Conservation (phyloP, 1,140 invertebrate genomes). For the Calycopis cecrops region DNA sequence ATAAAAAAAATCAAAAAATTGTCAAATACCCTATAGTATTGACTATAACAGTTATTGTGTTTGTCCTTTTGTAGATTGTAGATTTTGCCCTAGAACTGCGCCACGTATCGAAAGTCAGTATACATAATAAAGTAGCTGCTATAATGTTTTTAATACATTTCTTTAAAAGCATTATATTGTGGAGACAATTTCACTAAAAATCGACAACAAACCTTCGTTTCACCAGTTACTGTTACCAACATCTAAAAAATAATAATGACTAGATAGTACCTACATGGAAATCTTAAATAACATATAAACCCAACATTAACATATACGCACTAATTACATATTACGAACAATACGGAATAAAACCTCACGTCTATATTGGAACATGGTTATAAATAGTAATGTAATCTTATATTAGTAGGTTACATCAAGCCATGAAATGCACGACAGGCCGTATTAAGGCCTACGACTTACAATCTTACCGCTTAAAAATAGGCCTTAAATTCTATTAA, state of each 20-base stretch:
- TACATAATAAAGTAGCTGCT: too few relatives aligned
- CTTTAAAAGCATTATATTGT: too few relatives aligned
- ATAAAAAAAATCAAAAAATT: too few relatives aligned
- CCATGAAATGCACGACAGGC: conserved; percentile 8
- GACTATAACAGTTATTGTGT: too few relatives aligned
- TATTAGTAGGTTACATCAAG: neutral
- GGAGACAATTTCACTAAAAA: too few relatives aligned
- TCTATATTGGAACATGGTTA: conserved; percentile 5
- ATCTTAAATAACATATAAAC: neutral
- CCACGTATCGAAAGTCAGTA: too few relatives aligned
- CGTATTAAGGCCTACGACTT: neutral
- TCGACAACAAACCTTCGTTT: conserved; percentile 19
- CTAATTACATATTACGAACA: neutral
- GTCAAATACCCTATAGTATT: too few relatives aligned
- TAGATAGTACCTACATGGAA: conserved; percentile 45
- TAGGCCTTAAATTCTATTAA: conserved; percentile 1
- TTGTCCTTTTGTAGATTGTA: too few relatives aligned
- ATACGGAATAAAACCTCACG: neutral
- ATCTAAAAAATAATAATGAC: conserved; percentile 53
- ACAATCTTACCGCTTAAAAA: conserved; percentile 2
- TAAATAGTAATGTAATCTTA: neutral
- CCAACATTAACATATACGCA: neutral
- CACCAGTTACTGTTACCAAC: conserved; percentile 33
- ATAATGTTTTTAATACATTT: too few relatives aligned
- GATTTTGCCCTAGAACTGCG: too few relatives aligned